phyloP scores from a whole-genome alignment of 2,888 invertebrate genomes.

The Drosophila barbarae region DNA sequence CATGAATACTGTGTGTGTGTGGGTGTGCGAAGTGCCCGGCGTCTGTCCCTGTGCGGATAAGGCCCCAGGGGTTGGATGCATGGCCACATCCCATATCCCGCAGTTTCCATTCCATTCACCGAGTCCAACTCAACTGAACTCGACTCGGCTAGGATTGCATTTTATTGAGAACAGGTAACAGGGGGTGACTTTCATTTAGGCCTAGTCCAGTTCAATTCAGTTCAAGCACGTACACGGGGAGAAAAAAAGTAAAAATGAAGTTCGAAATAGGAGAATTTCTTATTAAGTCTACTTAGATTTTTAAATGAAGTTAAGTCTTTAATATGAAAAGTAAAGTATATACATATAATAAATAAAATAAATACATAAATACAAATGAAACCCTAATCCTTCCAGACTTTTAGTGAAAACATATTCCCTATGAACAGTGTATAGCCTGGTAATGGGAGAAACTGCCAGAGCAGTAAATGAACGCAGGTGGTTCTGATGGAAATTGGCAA shows the following conservation, averaged over 20 bases:
- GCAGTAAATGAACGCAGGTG: slow-evolving; percentile 30
- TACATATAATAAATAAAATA: too few species aligned
- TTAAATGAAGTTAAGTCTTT: too few species aligned
- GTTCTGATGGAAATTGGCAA: slow-evolving; percentile 19
- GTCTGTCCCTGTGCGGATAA: slow-evolving; percentile 42
- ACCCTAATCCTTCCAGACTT: too few species aligned
- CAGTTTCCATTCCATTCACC: slow-evolving; percentile 51
- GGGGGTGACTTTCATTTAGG: slow-evolving; percentile 25
- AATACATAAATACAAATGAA: not conserved
- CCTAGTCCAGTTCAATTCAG: slow-evolving; percentile 11
- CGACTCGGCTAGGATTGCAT: slow-evolving; percentile 33
- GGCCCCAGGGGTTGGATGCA: slow-evolving; percentile 30
- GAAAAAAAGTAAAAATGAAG: not conserved
- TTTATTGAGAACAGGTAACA: slow-evolving; percentile 39
- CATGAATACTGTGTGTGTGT: slow-evolving; percentile 41
- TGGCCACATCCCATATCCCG: slow-evolving; percentile 9
- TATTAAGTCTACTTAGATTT: not conserved
- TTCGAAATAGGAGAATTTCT: too few species aligned
- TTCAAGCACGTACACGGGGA: slow-evolving; percentile 1
- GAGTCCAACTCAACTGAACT: slow-evolving; percentile 29
- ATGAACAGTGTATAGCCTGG: not conserved
- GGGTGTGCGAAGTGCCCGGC: slow-evolving; percentile 29
- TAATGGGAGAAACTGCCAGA: slow-evolving; percentile 15
- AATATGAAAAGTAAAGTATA: too few species aligned
- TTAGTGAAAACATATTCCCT: not conserved